Evolutionary conservation across 2,888 invertebrate species (phyloP), one percentile per base, ranked within the genome.

Genomic region (Brachynemurus nebulosus): DNA sequence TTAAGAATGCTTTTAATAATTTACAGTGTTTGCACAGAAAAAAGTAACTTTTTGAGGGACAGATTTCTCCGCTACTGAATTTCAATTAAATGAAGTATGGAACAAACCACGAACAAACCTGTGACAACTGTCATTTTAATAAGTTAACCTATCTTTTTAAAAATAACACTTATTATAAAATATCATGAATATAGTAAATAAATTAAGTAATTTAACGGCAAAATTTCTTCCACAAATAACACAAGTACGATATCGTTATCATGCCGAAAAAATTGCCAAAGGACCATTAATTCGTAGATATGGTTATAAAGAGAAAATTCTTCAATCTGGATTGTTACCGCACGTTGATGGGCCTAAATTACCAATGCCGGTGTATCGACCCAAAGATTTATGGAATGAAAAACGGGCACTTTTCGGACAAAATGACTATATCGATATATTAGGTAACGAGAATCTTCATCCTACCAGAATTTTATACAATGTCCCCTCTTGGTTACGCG

Each of bases 371-470:
- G 66, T 73, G 27, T 85, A 85, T 54, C 70, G 74, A 44, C 89
- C 89, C 3, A 72, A 67, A 51, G 76, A 90, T 64, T 57, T 64
- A 1, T 96, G 93, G 93, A 58, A 68, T 0, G 73, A 78, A 52
- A 81, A 78, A 54, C 74, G 74, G 56, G 90, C 92, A 2, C 61
- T 90, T 1, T 91, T 86, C 67, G 96, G 96, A 0, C 93, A 93
- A 62, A 96, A 96, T 67, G 95, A 96, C 64, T 96, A 95, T 59
- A 92, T 96, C 51, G 95, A 97, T 61, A 92, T 97, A 46, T 70
- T 97, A 42, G 96, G 96, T 2, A 78, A 82, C 57, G 88, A 86
- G 23, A 70, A 71, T 12, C 50, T 77, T 45, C 88, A 92, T 61
- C 95, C 96, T 0, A 80, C 84, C 0, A 81, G 78, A 59, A 76